Evolutionary conservation across 2,888 invertebrate species (phyloP).

Genomic region (Sycophila texana): DNA sequence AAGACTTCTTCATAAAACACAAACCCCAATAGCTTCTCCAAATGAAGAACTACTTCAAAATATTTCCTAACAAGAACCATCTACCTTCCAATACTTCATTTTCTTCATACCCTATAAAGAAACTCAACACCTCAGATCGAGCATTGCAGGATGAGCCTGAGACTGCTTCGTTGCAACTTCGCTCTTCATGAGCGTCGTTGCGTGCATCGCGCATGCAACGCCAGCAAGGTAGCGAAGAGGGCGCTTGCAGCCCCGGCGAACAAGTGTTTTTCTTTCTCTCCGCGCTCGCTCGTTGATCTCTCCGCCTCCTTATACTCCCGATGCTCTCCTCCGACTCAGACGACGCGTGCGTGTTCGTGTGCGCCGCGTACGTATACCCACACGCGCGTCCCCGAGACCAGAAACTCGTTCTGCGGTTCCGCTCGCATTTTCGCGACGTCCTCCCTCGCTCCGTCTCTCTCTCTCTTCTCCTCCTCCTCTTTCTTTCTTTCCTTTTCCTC

Average conservation of each 20-base stretch:
- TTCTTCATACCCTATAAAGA: too few relatives aligned
- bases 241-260: constrained; percentile 39
- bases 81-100: too few relatives aligned
- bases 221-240: constrained; percentile 9
- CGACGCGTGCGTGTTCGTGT: neutral
- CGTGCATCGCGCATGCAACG: neutral
- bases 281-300: neutral
- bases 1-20: too few relatives aligned
- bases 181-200: neutral
- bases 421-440: constrained; percentile 50
- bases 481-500: too few relatives aligned
- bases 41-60: too few relatives aligned
- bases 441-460: constrained; percentile 8
- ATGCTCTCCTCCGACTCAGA: neutral
- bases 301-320: neutral
- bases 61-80: too few relatives aligned
- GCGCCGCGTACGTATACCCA: neutral
- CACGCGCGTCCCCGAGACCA: neutral
- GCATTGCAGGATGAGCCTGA: neutral
- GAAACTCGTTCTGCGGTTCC: constrained; percentile 47
- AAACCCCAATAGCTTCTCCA: too few relatives aligned
- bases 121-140: neutral
- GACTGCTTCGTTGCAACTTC: neutral
- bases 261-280: constrained; percentile 47
- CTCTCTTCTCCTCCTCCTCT: neutral